These are phyloP conservation scores for Anthonomus grandis DNA, from an alignment of 1,140 invertebrate genomes.

Conservation along the genomic window DNA sequence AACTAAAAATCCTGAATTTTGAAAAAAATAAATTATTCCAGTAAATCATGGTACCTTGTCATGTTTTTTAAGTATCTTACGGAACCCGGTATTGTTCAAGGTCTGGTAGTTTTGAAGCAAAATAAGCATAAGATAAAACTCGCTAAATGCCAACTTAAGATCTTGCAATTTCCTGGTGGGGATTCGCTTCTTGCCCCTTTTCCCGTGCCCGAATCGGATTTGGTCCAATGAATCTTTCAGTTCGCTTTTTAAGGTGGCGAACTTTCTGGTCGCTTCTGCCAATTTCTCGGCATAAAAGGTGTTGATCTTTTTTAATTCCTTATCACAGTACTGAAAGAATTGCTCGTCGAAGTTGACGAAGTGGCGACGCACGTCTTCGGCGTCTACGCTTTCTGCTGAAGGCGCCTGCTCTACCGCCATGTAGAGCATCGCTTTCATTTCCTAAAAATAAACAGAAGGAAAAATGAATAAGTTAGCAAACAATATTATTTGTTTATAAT, in stretches of 20 bases:
- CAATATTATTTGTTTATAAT: too few species aligned
- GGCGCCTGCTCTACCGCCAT: slow-evolving; percentile 69
- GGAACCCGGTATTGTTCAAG: slow-evolving; percentile 87
- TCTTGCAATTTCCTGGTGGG: slow-evolving; percentile 72
- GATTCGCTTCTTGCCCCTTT: slow-evolving; percentile 45
- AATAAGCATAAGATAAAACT: slow-evolving; percentile 87
- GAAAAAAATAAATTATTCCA: not conserved
- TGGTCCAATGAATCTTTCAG: slow-evolving; percentile 57
- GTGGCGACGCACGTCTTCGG: slow-evolving; percentile 65
- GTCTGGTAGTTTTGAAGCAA: slow-evolving; percentile 72
- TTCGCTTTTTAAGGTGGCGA: slow-evolving; percentile 70
- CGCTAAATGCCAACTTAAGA: slow-evolving; percentile 86
- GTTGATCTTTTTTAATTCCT: slow-evolving; percentile 83
- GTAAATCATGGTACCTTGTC: slow-evolving; percentile 74
- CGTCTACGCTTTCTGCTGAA: slow-evolving; percentile 64
- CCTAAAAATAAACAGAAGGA: slow-evolving; percentile 49
- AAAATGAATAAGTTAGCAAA: too few species aligned
- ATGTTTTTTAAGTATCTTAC: slow-evolving; percentile 93
- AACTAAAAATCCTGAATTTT: slow-evolving; percentile 48
- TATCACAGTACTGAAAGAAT: slow-evolving; percentile 83
- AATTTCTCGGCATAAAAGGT: slow-evolving; percentile 88
- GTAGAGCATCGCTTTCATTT: slow-evolving; percentile 75
- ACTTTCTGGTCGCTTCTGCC: slow-evolving; percentile 81
- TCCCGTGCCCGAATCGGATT: slow-evolving; percentile 43
- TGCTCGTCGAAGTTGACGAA: slow-evolving; percentile 81